A percentile compares a stretch with the other conserved stretches of the same genome.
These are phyloP conservation scores for Paramormyrops kingsleyae DNA, from an alignment of 2,113 vertebrate species.

Conservation along the genomic window DNA sequence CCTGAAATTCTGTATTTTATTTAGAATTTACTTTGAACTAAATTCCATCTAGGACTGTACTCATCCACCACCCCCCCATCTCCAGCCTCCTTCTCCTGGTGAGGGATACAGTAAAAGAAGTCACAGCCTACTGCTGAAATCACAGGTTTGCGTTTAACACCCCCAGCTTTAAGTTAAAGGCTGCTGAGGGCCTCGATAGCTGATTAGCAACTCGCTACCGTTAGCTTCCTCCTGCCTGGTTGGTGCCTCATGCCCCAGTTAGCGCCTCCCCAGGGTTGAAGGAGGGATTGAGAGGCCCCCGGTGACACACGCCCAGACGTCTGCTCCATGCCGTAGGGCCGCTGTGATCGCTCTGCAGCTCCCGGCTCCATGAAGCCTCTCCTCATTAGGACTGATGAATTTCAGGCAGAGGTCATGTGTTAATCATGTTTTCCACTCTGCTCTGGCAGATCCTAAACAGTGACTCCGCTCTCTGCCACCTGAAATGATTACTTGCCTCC, in stretches of 20 bases:
- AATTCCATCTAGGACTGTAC: not conserved
- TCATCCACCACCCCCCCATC: not conserved
- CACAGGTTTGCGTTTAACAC: not conserved
- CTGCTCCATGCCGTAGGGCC: not conserved
- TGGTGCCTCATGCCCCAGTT: not conserved
- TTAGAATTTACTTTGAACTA: not conserved
- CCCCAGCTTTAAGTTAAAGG: not conserved
- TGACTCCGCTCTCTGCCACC: not conserved
- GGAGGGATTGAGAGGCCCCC: not conserved
- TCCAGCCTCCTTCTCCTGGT: not conserved
- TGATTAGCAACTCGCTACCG: not conserved
- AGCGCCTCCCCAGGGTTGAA: not conserved
- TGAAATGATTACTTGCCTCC: constrained; percentile 3
- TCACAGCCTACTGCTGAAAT: not conserved
- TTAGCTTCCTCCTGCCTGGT: not conserved
- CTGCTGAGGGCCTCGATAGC: not conserved
- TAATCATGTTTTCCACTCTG: not conserved
- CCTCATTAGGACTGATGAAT: not conserved
- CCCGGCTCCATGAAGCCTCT: not conserved
- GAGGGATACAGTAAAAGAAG: not conserved
- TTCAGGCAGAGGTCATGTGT: not conserved
- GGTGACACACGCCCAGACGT: not conserved
- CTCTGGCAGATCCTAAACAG: not conserved
- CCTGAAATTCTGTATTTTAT: not conserved
- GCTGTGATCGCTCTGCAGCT: not conserved